Percentiles rank a stretch among this genome's conserved stretches.
Conservation (phyloP, 23 tunicate species). For the Halocynthia roretzi region DNA sequence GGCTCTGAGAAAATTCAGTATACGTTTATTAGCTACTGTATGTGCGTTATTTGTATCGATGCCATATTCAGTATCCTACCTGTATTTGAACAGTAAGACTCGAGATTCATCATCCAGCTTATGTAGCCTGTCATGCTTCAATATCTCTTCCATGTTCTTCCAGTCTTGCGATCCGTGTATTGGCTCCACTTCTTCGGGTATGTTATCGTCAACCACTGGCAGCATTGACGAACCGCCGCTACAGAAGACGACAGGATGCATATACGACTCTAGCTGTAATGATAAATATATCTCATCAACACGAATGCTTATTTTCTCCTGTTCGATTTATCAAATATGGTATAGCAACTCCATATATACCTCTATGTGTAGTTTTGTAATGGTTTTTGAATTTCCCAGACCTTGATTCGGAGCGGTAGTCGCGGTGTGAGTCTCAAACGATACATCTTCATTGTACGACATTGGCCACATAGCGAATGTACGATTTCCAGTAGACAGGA, state of each 20-base stretch:
- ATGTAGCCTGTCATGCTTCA: conserved; percentile 52
- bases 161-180: conserved; percentile 68
- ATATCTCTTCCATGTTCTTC: conserved; percentile 59
- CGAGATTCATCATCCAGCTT: conserved; percentile 35
- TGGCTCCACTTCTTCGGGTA: conserved; percentile 34
- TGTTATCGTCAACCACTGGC: conserved; percentile 4
- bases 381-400: not conserved
- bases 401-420: conserved; percentile 78
- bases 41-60: not conserved
- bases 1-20: conserved; percentile 24
- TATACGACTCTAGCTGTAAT: conserved; percentile 70
- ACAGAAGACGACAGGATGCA: conserved; percentile 91
- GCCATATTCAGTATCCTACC: conserved; percentile 20
- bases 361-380: conserved; percentile 68
- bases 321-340: too few species aligned
- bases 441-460: conserved; percentile 70
- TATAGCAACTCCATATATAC: not conserved
- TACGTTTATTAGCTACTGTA: not conserved
- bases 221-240: conserved; percentile 57
- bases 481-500: conserved; percentile 60
- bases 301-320: not conserved
- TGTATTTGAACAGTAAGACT: conserved; percentile 47
- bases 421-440: conserved; percentile 83
- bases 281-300: not conserved
- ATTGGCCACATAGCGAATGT: conserved; percentile 83